phyloP scores from a whole-genome alignment of 2,888 invertebrate genomes.

The Allacma fusca region DNA sequence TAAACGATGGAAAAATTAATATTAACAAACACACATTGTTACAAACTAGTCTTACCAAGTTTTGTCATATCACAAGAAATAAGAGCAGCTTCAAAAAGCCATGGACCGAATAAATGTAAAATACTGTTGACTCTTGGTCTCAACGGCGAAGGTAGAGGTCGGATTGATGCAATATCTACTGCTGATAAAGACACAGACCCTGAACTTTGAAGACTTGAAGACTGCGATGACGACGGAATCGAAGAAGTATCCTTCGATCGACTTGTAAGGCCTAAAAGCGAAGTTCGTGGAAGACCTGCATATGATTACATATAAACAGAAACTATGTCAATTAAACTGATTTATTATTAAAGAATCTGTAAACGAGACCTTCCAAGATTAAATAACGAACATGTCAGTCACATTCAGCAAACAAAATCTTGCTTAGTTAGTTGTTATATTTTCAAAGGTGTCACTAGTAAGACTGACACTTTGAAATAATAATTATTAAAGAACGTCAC shows the following conservation, averaged over 20 bases:
- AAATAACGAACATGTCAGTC: not conserved
- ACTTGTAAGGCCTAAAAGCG: conserved; percentile 79
- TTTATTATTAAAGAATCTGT: not conserved
- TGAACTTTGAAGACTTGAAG: conserved; percentile 63
- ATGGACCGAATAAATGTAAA: conserved; percentile 92
- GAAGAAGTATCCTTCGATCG: conserved; percentile 68
- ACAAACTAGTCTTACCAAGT: conserved; percentile 59
- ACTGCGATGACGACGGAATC: conserved; percentile 73
- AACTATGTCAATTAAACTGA: not conserved
- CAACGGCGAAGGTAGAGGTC: conserved; percentile 68
- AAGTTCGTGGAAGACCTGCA: conserved; percentile 69
- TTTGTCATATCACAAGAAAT: conserved; percentile 76
- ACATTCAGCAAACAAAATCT: conserved; percentile 18
- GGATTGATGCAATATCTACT: conserved; percentile 20
- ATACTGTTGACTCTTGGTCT: conserved; percentile 94
- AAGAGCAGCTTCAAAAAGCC: conserved; percentile 95
- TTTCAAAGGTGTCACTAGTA: no score
- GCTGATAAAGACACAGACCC: conserved; percentile 44
- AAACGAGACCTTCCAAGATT: not conserved
- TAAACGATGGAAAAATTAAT: no score
- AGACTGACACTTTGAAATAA: no score
- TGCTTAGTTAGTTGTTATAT: no score
- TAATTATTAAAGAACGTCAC: no score
- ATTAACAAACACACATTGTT: no score
- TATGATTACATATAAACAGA: conserved; percentile 15